Evolutionary conservation across 2,888 invertebrate species (phyloP).

Genomic region (Idaea biselata): DNA sequence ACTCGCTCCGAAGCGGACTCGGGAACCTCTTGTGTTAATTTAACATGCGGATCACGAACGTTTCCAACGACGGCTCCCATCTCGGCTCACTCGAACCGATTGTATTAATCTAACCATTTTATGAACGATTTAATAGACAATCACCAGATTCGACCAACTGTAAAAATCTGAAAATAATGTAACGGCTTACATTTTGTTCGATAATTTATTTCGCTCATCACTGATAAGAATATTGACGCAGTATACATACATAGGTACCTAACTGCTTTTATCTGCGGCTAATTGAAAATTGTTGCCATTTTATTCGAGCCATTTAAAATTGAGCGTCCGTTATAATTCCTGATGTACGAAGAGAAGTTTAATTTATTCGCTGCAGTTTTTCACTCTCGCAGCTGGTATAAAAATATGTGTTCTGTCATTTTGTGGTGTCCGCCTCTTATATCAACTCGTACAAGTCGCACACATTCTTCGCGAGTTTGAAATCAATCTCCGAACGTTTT

Average conservation of each 20-base stretch:
- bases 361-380: conserved; percentile 62
- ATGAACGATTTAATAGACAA: conserved; percentile 77
- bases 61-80: conserved; percentile 74
- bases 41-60: conserved; percentile 73
- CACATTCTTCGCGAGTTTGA: conserved; percentile 76
- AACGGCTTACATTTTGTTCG: conserved; percentile 27
- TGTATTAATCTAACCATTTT: conserved; percentile 79
- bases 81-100: conserved; percentile 71
- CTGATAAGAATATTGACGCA: conserved; percentile 28
- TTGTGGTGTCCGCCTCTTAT: conserved; percentile 58
- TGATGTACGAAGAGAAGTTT: conserved; percentile 41
- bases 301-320: conserved; percentile 45
- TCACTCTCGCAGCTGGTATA: conserved; percentile 41
- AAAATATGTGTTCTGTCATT: conserved; percentile 57
- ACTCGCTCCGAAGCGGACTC: conserved; percentile 24
- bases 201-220: conserved; percentile 29
- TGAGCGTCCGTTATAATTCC: conserved; percentile 46
- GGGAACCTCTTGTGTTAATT: conserved; percentile 57
- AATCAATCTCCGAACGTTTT: conserved; percentile 81
- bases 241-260: conserved; percentile 18
- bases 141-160: conserved; percentile 63
- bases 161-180: conserved; percentile 41
- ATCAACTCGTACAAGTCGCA: conserved; percentile 65
- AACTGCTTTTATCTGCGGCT: conserved; percentile 32
- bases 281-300: conserved; percentile 45